Evolutionary conservation across 2,888 invertebrate genomes (phyloP), one percentile per base, ranked within the genome.

Genomic region (Heteromurus nitidus): DNA sequence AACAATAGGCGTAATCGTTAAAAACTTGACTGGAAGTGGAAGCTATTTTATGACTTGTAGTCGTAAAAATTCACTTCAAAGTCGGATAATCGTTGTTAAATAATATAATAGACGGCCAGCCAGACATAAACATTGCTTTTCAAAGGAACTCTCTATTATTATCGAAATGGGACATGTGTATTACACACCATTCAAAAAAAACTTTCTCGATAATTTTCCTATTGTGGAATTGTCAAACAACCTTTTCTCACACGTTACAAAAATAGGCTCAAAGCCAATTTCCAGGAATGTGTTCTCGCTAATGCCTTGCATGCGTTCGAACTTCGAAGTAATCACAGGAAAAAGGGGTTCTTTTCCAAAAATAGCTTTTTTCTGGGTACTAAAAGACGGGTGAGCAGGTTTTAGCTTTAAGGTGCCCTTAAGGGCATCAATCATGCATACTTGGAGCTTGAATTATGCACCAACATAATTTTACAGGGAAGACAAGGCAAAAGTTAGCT

Each of bases 161-260:
- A 11, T 55, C 16, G 30, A 75, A 67, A 58, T 75, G 67, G 58
- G 75, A 53, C 74, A 31, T 75, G 53, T 42, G 30, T 47, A 36
- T 20, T 65, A 26, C 20, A 58, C 44, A 22, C 62, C 47, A 26
- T 53, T 22, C 20, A 58, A n/a, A 1, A 7, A 47, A 70, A 72
- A 79, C 70, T 79, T 79, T 79, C 79, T 65, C 67, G 67, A 80
- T 26, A 3, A 47, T 28, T 72, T 79, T 58, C 68, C 70, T 65
- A 55, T 70, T 79, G 65, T 65, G 47, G 69, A 60, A 62, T 69
- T 44, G 80, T 80, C 80, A 80, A 80, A 80, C 72, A 79, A 69
- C 42, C 44, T 70, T 73, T 80, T 79, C 31, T 76, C 11, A 20
- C 62, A 69, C 47, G 26, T 18, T n/a, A n/a, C n/a, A 24, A 22